Evolutionary conservation across 2,113 vertebrate genomes (phyloP).

Genomic region (Mormyrus iriodes): DNA sequence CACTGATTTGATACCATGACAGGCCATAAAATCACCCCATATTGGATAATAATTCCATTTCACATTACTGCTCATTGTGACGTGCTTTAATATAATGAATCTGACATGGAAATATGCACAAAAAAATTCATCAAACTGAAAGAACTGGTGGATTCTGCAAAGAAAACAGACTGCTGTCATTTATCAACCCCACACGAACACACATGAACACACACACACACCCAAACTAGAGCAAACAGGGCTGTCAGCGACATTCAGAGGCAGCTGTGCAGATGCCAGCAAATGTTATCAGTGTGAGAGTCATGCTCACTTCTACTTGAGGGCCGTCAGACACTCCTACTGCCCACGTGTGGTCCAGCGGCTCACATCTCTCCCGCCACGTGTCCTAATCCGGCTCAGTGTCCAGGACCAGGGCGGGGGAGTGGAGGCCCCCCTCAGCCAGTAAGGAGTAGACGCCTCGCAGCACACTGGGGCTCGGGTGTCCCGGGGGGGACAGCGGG

Average conservation of each 20-base stretch:
- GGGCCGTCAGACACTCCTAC: background rate
- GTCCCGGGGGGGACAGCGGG: background rate
- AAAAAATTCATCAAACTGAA: background rate
- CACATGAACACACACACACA: background rate
- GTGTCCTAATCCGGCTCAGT: constrained; percentile 54
- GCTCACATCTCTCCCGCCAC: background rate
- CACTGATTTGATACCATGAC: background rate
- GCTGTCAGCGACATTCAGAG: background rate
- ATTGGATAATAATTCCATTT: background rate
- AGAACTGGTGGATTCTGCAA: background rate
- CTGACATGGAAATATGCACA: background rate
- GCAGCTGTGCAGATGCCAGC: background rate
- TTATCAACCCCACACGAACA: background rate
- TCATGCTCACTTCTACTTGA: background rate
- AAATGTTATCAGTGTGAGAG: background rate
- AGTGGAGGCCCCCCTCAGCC: constrained; percentile 67
- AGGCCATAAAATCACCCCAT: background rate
- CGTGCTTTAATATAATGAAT: background rate
- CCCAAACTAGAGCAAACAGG: background rate
- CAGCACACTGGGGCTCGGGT: constrained; percentile 42
- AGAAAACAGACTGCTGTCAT: background rate
- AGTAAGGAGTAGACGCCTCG: constrained; percentile 73
- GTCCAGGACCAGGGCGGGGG: constrained; percentile 74
- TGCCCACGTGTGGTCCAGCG: background rate
- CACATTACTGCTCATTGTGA: background rate